Conservation (phyloP, 2,888 invertebrate species). For the Nemurella pictetii region DNA sequence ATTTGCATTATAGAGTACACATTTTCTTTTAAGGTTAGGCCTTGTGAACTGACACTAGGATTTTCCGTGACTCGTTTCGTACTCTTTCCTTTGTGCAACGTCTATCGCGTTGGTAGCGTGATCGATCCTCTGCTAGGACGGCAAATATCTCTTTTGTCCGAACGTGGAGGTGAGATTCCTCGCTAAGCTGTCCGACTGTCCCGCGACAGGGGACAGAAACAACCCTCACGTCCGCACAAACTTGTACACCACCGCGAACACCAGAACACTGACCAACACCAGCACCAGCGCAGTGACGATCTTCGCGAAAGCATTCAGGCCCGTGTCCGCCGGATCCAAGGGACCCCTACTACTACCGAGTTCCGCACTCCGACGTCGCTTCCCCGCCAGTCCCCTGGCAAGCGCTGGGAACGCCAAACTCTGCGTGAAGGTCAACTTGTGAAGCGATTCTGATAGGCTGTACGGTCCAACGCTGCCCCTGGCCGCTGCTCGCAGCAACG, state of each 20-base stretch:
- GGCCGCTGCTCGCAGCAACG: slow-evolving; percentile 67
- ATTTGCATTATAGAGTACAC: not conserved
- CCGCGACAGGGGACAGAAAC: slow-evolving; percentile 63
- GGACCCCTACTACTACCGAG: slow-evolving; percentile 47
- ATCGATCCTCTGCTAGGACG: slow-evolving; percentile 21
- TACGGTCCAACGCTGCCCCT: slow-evolving; percentile 73
- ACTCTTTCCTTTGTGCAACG: not conserved
- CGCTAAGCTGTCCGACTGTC: slow-evolving; percentile 36
- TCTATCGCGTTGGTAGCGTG: not conserved
- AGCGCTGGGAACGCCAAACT: slow-evolving; percentile 72
- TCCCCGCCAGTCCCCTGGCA: slow-evolving; percentile 68
- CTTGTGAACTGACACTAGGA: not conserved
- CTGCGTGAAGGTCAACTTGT: slow-evolving; percentile 74
- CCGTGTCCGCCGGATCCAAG: slow-evolving; percentile 64
- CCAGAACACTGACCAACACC: slow-evolving; percentile 69
- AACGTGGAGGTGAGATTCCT: slow-evolving; percentile 24
- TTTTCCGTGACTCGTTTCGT: not conserved
- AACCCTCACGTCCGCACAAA: slow-evolving; percentile 77
- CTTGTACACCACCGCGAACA: slow-evolving; percentile 73
- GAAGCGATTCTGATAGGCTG: slow-evolving; percentile 66
- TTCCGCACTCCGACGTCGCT: slow-evolving; percentile 54
- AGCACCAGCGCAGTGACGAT: slow-evolving; percentile 69
- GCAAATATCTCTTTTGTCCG: slow-evolving; percentile 20
- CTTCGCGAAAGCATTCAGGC: slow-evolving; percentile 71
- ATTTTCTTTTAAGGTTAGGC: not conserved